Evolutionary conservation across 2,888 invertebrate genomes (phyloP).

Genomic region (Micoletzkya japonica): DNA sequence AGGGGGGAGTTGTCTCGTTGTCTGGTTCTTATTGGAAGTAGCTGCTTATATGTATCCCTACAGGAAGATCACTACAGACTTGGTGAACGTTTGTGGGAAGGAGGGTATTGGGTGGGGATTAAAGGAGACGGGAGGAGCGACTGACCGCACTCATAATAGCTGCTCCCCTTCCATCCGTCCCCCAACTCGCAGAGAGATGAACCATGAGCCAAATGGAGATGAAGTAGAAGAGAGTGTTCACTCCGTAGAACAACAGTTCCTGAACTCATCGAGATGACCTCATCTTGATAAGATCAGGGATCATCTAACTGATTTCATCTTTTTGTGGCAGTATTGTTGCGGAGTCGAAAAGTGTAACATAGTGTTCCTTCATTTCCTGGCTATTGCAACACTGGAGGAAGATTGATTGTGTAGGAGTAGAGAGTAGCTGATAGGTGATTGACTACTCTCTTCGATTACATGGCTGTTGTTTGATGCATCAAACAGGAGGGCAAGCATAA

Average conservation of each 20-base stretch:
- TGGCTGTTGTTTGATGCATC: no score
- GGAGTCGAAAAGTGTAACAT: no score
- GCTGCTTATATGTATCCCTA: not conserved
- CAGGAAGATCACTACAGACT: not conserved
- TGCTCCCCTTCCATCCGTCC: conserved; percentile 59
- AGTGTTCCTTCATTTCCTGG: no score
- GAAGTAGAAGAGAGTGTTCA: conserved; percentile 62
- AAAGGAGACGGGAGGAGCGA: conserved; percentile 5
- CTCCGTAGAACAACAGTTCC: conserved; percentile 61
- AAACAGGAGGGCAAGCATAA: no score
- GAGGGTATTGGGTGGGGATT: not conserved
- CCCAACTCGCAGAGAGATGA: conserved; percentile 60
- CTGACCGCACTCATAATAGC: conserved; percentile 60
- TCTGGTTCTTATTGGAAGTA: not conserved
- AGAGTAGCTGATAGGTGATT: no score
- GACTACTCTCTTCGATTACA: no score
- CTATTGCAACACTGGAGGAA: no score
- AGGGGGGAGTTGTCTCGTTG: not conserved
- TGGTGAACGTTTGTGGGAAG: not conserved
- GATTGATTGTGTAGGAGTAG: no score
- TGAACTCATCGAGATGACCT: conserved; percentile 26
- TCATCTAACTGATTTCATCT: not conserved
- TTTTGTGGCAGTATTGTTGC: no score
- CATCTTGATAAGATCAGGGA: not conserved
- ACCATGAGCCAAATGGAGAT: conserved; percentile 63